Evolutionary conservation across 2,888 invertebrate genomes (phyloP), one percentile per base, ranked within the genome.

Genomic region (Poecilobothrus nobilitatus): DNA sequence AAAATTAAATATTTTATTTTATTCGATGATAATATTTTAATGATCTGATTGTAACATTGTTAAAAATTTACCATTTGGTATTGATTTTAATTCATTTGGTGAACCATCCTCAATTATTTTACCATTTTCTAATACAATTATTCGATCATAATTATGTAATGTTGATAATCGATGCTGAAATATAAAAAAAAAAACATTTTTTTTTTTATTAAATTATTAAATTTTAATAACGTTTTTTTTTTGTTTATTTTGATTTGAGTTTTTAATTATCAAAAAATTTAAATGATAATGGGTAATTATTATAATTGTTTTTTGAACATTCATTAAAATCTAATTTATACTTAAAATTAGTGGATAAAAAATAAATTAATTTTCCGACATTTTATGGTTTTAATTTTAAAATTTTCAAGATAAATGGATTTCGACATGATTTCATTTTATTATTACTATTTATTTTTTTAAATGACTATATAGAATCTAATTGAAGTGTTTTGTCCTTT

Each of bases 101-200:
- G 84, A 76, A 66, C 90, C 91, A 71, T 89, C 87, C 78, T 91
- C 91, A 41, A 86, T 85, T 67, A 89, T 83, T 72, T 83, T 81
- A 0, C 91, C 91, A 71, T 85, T 85, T 69, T 91, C 89, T 75
- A 91, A 78, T 65, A 91, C 89, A 71, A 90, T 82, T 68, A 89
- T 86, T 72, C 88, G 85, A 77, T 89, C 89, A 81, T 89, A 91
- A 70, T 87, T 85, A 71, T 89, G 83, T 70, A 91, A 85, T 2
- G 89, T 89, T n/a, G 88, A 85, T 69, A 90, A 83, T 21, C 91
- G 89, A 79, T 91, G 91, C 91, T 91, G 81, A 18, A 80, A 80
- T 63, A 65, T 34, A 66, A 37, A 66, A 44, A 66, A 66, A 53
- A 66, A 27, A 9, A 66, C 15, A 66, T 10, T 12, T 22, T 53